These are phyloP conservation scores for Pogonomyrmex barbatus DNA, from an alignment of 1,140 invertebrate species.

Conservation along the genomic window DNA sequence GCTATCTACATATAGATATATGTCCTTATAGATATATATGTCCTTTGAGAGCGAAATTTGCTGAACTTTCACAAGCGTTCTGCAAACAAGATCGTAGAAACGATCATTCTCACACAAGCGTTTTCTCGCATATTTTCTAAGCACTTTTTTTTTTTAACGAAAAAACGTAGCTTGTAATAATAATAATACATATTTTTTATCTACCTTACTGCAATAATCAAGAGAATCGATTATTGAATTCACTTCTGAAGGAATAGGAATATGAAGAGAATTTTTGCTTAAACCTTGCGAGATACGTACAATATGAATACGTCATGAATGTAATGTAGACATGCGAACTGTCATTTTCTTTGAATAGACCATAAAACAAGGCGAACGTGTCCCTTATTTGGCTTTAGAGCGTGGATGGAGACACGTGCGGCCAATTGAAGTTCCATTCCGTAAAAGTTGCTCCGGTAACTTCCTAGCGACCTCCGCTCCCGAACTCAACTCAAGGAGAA, in stretches of 20 bases:
- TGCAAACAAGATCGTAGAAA: conserved; percentile 49
- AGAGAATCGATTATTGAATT: not conserved
- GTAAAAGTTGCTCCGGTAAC: conserved; percentile 66
- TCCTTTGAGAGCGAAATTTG: conserved; percentile 47
- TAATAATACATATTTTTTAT: not conserved
- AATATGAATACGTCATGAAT: conserved; percentile 28
- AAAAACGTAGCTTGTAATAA: conserved; percentile 10
- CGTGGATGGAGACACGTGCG: conserved; percentile 57
- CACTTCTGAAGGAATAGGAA: not conserved
- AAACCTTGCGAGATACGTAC: not conserved
- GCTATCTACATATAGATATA: conserved; percentile 44
- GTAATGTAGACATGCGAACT: conserved; percentile 35
- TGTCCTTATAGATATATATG: conserved; percentile 31
- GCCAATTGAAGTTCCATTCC: conserved; percentile 68
- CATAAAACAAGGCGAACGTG: conserved; percentile 50
- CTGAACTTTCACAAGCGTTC: conserved; percentile 46
- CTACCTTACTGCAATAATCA: not conserved
- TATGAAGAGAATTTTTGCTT: not conserved
- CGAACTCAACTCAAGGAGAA: conserved; percentile 49
- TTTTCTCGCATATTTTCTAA: not conserved
- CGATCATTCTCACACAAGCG: not conserved
- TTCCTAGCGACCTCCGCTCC: conserved; percentile 57
- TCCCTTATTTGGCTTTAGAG: conserved; percentile 56
- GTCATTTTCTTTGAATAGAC: conserved; percentile 36
- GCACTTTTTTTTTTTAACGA: conserved; percentile 11